Conservation (phyloP, 2,113 vertebrate species). For the Microtus richardsoni region DNA sequence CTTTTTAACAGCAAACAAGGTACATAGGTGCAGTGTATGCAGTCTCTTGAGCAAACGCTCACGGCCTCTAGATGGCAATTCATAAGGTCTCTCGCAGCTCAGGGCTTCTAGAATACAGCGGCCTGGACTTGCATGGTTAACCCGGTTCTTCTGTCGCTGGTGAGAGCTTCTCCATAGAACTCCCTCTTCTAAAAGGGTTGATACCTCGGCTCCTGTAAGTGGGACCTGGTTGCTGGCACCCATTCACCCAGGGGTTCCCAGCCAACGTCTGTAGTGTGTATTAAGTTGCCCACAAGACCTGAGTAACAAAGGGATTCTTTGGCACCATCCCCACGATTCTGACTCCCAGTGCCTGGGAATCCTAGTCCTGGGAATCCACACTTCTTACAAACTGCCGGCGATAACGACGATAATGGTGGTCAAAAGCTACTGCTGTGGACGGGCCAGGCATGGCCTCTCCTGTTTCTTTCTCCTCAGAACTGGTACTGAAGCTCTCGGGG, state of each 20-base stretch:
- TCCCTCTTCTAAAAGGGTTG: not conserved
- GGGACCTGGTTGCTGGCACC: not conserved
- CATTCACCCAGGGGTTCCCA: not conserved
- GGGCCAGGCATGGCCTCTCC: rapidly evolving
- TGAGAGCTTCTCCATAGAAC: not conserved
- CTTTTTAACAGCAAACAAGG: not conserved
- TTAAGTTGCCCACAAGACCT: not conserved
- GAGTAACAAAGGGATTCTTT: not conserved
- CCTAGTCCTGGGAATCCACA: not conserved
- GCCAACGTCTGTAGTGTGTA: not conserved
- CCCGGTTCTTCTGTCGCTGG: not conserved
- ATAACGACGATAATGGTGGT: too few relatives aligned
- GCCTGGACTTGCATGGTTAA: not conserved
- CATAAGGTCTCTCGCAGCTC: not conserved
- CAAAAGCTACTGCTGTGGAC: not conserved
- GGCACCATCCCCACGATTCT: not conserved
- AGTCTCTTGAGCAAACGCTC: not conserved
- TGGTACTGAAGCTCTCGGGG: not conserved
- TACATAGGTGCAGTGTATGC: not conserved
- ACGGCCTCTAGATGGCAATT: not conserved
- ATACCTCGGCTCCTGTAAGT: not conserved
- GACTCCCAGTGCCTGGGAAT: not conserved
- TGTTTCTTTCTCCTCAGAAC: not conserved
- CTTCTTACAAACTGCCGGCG: not conserved
- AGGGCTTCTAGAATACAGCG: not conserved